Evolutionary conservation across 2,797 vertebrate species (phyloP).

Genomic region (Nothura maculosa): DNA sequence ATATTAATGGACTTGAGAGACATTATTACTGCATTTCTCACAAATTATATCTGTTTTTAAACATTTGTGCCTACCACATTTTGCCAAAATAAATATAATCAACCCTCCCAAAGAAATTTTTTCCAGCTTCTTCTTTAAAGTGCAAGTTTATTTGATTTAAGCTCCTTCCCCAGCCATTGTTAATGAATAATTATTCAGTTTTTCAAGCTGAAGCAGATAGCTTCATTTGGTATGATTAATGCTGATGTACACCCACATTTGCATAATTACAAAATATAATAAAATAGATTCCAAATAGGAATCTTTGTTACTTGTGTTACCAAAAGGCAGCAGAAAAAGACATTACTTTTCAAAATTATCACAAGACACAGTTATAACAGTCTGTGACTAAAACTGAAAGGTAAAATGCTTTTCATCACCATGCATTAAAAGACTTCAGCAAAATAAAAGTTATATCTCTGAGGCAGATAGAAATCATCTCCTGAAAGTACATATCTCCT

Average conservation of each 20-base stretch:
- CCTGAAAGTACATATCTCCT: conserved; percentile 9
- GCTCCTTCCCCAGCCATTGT: conserved; percentile 47
- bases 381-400: conserved; percentile 34
- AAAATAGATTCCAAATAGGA: conserved; percentile 60
- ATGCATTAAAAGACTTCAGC: background rate
- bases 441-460: conserved; percentile 9
- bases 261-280: conserved; percentile 76
- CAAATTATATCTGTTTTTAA: conserved; percentile 39
- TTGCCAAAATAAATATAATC: conserved; percentile 28
- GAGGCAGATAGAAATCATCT: conserved; percentile 6
- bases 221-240: conserved; percentile 76
- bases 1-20: background rate
- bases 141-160: conserved; percentile 75
- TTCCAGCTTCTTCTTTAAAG: conserved; percentile 60
- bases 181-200: conserved; percentile 78
- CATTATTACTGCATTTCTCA: background rate
- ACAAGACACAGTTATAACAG: background rate
- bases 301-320: conserved; percentile 46
- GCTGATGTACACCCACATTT: conserved; percentile 71
- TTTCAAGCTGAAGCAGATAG: conserved; percentile 67
- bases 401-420: conserved; percentile 13
- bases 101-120: background rate
- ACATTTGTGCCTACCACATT: conserved; percentile 1
- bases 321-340: background rate
- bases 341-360: background rate